Percentiles rank a stretch among this genome's conserved stretches.
These are phyloP conservation scores for Selene dorsalis DNA, from an alignment of 2,797 vertebrate species.

Conservation along the genomic window DNA sequence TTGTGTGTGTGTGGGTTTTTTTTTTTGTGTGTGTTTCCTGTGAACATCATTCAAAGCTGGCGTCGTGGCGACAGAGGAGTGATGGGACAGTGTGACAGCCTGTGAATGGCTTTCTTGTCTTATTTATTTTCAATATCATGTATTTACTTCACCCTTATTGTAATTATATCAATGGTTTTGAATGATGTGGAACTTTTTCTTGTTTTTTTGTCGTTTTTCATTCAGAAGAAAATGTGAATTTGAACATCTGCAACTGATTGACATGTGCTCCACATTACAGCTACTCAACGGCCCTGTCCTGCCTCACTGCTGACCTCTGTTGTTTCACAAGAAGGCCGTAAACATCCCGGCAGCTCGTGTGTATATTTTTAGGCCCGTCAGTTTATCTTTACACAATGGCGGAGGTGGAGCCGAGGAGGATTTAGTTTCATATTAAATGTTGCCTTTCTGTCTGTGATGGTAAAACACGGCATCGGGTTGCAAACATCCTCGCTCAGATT, in stretches of 20 bases:
- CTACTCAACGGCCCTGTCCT: neutral
- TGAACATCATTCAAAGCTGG: constrained; percentile 43
- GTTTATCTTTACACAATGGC: neutral
- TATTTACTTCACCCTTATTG: too few species aligned
- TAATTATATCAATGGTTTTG: too few species aligned
- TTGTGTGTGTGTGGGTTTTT: constrained; percentile 64
- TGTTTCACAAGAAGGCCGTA: neutral
- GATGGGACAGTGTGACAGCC: constrained; percentile 2
- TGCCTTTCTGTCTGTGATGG: constrained; percentile 9
- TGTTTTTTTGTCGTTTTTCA: too few species aligned
- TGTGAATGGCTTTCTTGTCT: constrained; percentile 8
- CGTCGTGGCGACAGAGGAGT: constrained; percentile 1
- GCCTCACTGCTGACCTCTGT: constrained; percentile 15
- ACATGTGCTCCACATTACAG: neutral
- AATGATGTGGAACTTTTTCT: too few species aligned
- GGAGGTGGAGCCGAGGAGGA: constrained; percentile 1
- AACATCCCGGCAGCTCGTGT: neutral
- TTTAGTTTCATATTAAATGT: constrained; percentile 23
- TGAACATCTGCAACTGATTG: neutral
- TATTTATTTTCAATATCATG: neutral
- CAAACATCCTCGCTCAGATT: constrained; percentile 29
- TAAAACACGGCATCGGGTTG: constrained; percentile 32
- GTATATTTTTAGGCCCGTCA: constrained; percentile 3
- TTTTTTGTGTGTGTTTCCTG: constrained; percentile 23
- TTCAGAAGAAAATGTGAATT: neutral